Percentiles rank a stretch among this genome's conserved stretches.
phyloP scores from a whole-genome alignment of 1,140 invertebrate genomes.

The Mizuhopecten yessoensis region DNA sequence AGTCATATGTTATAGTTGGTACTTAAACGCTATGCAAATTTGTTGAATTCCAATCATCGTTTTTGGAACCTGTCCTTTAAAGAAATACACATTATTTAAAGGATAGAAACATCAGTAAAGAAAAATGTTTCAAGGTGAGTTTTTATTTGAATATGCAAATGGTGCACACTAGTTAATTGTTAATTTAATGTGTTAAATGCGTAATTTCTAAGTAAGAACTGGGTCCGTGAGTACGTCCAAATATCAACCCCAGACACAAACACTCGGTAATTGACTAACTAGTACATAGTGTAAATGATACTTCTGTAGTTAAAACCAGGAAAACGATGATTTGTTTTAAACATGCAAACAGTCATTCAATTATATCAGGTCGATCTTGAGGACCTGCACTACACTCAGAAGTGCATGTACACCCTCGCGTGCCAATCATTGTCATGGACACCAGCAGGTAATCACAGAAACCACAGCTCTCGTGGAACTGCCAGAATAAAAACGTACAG shows the following conservation, averaged over 20 bases:
- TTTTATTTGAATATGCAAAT: not conserved
- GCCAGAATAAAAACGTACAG: not conserved
- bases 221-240: not conserved
- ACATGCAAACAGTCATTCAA: constrained; percentile 1
- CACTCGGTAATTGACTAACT: not conserved
- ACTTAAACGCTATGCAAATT: no score
- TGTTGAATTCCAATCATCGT: no score
- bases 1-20: no score
- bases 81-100: no score
- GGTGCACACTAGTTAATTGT: not conserved
- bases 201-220: not conserved
- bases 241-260: not conserved
- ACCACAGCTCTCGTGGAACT: not conserved
- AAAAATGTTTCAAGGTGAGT: no score
- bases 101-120: no score
- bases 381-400: not conserved
- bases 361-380: not conserved
- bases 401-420: not conserved
- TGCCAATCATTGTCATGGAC: not conserved
- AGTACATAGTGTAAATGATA: constrained; percentile 9
- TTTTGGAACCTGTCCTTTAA: no score
- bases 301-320: not conserved
- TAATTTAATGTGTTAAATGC: not conserved
- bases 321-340: constrained; percentile 19
- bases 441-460: not conserved